Evolutionary conservation across 2,797 vertebrate genomes (phyloP), one percentile per base, ranked within the genome.

Genomic region (Nyctalus aviator): DNA sequence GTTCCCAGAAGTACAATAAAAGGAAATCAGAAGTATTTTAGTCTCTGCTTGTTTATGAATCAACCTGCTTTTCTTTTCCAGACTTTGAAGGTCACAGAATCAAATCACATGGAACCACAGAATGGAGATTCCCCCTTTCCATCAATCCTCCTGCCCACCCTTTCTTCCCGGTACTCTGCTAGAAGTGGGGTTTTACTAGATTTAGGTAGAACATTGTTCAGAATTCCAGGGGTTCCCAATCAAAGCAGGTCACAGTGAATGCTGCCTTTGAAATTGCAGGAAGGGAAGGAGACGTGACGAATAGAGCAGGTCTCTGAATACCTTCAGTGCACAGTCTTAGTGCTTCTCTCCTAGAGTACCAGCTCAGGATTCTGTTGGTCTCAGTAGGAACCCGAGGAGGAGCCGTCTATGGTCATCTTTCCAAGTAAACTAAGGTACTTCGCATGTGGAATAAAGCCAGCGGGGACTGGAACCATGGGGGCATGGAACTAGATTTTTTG

Each of bases 1-100:
- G 66, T 66, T 96, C 79, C 79, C 94, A 96, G 90, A 95, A 96
- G 55, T 88, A 96, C 94, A 96, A 95, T 95, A 90, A 96, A 92
- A 95, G 95, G 94, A 94, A 96, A 92, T 79, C 64, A 91, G 90
- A 95, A 90, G 73, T 95, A 91, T 91, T 96, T 95, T 88, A 82
- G 92, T 90, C 77, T 75, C 83, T 77, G 53, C 50, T 92, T 96
- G 88, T 96, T 96, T 96, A 95, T 93, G 90, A 95, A 93, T 88
- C 62, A 87, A 96, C 66, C 30, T 4, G 20, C 35, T 91, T 88
- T 96, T 95, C 50, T 76, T 90, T 85, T 90, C 68, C 46, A 93
- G 78, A 69, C 66, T 95, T 90, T 90, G 92, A 96, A 96, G 92
- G 53, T 95, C 88, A 94, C 35, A 76, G 78, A 95, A 85, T 85